Evolutionary conservation across 64 coral and sea anemone species (phyloP).

Genomic region (Orbicella faveolata): DNA sequence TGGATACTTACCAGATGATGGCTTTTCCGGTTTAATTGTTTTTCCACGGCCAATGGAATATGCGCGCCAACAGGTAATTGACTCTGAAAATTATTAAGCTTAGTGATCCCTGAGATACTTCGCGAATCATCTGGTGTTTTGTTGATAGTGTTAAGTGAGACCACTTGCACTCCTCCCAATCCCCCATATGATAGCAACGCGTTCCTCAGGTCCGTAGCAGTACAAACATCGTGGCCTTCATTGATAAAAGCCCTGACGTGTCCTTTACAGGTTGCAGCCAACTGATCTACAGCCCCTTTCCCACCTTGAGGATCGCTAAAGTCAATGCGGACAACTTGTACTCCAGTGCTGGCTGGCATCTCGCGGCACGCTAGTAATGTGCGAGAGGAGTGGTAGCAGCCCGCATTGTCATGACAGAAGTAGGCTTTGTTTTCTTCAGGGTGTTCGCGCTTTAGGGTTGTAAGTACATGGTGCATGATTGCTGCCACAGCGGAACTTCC

Average conservation of each 20-base stretch:
- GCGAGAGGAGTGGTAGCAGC: slow-evolving; percentile 42
- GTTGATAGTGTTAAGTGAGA: too few species aligned
- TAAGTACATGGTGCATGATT: slow-evolving; percentile 54
- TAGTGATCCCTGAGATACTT: not conserved
- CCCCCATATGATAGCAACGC: slow-evolving; percentile 59
- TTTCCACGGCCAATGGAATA: slow-evolving; percentile 24
- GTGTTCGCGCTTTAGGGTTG: slow-evolving; percentile 37
- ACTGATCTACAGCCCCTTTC: slow-evolving; percentile 41
- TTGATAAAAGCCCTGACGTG: slow-evolving; percentile 43
- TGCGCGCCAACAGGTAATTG: slow-evolving; percentile 31
- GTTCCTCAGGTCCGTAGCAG: slow-evolving; percentile 33
- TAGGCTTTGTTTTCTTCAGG: slow-evolving; percentile 40
- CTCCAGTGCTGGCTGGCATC: slow-evolving; percentile 30
- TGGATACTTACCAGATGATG: not conserved
- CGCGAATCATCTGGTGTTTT: too few species aligned
- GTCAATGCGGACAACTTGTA: slow-evolving; percentile 29
- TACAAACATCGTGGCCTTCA: slow-evolving; percentile 52
- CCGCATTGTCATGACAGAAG: slow-evolving; percentile 55
- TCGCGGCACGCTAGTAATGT: slow-evolving; percentile 24
- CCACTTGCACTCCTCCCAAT: not conserved
- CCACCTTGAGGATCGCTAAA: slow-evolving; percentile 52
- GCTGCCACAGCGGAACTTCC: slow-evolving; percentile 33
- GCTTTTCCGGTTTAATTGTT: slow-evolving; percentile 32
- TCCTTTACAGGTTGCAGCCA: slow-evolving; percentile 48
- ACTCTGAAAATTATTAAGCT: slow-evolving; percentile 38